Base-by-base conservation (phyloP, 1,140 invertebrate genomes). In the Drosophila ercepeae region DNA sequence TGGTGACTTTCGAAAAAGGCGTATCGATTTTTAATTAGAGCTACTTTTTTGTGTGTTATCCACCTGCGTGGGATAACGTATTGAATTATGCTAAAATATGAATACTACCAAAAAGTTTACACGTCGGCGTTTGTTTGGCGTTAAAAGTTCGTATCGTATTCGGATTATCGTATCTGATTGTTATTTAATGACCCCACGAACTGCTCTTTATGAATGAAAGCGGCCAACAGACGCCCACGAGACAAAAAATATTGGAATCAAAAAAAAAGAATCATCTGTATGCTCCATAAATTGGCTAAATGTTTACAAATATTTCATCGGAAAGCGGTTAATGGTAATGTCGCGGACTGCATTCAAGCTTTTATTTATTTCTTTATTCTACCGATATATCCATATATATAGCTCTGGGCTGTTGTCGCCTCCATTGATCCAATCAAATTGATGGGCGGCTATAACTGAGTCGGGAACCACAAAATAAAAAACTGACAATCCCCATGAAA, bases 241-340 rank as follows among this genome's bases (percentile, higher is more conserved):
- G 25, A 29, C 21, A 21, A 2, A 41, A 29, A 41, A 42, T 44
- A 44, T 14, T 23, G 11, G 14, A 36, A 59, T 59, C 19, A 45
- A 64, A 44, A 65, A 27, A 45, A 64, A 44, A 65, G 61, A 64
- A 67, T 36, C 34, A n/a, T 59, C 18, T 21, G 42, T 65, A 82
- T 63, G 53, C 78, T 78, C 73, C 72, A 86, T 86, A 88, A 86
- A 86, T 86, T 88, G 72, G 36, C 57, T 88, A 88, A 86, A 88
- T 88, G 82, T 69, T 88, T 88, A 86, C 81, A 88, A 86, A 86
- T 86, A 88, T 86, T 86, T 86, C 81, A 86, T 75, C 44, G 45
- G 45, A 16, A 53, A 64, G 49, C 49, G 51, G 74, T 72, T 58
- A 58, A 64, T 52, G 49, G 54, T 39, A 64, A 49, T 51, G 21